These are phyloP conservation scores for Anguilla pacifica DNA, from an alignment of 2,797 vertebrate species.

Conservation along the genomic window DNA sequence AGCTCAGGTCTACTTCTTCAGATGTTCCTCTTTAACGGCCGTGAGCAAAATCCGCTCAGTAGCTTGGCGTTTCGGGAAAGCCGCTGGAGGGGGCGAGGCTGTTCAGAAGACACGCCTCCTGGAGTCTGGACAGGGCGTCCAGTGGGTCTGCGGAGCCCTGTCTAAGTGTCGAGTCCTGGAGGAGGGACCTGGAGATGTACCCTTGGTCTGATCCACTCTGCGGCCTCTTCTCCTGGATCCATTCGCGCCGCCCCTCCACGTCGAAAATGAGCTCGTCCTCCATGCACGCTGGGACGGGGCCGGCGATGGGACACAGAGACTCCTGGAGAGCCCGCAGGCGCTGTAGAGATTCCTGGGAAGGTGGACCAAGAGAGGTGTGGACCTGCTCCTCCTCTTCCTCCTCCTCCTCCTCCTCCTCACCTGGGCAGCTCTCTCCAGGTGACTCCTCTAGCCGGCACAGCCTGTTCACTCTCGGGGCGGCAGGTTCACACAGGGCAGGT, in stretches of 20 bases:
- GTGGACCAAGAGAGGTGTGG: neutral
- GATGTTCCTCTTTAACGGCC: neutral
- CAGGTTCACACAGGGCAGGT: conserved; percentile 40
- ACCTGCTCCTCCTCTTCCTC: conserved; percentile 52
- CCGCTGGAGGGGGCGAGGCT: conserved; percentile 35
- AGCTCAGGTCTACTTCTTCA: neutral
- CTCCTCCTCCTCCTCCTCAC: conserved; percentile 40
- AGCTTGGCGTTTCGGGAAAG: neutral
- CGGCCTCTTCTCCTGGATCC: conserved; percentile 65
- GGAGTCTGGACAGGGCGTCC: conserved; percentile 72
- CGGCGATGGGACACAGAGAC: conserved; percentile 28
- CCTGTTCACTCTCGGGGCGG: conserved; percentile 32
- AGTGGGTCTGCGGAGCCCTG: conserved; percentile 60
- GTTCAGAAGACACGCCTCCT: conserved; percentile 64
- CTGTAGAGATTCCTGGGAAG: conserved; percentile 9
- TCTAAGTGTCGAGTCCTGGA: conserved; percentile 55
- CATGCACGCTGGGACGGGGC: conserved; percentile 34
- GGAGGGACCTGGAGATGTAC: conserved; percentile 81
- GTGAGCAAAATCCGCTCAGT: neutral
- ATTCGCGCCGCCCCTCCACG: conserved; percentile 34
- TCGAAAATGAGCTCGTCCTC: conserved; percentile 40
- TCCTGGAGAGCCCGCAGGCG: conserved; percentile 27
- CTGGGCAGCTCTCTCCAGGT: conserved; percentile 6
- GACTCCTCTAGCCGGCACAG: conserved; percentile 3
- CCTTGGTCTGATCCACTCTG: conserved; percentile 88